Base-by-base conservation (phyloP, 1,140 invertebrate genomes). In the Phenacoccus solenopsis region DNA sequence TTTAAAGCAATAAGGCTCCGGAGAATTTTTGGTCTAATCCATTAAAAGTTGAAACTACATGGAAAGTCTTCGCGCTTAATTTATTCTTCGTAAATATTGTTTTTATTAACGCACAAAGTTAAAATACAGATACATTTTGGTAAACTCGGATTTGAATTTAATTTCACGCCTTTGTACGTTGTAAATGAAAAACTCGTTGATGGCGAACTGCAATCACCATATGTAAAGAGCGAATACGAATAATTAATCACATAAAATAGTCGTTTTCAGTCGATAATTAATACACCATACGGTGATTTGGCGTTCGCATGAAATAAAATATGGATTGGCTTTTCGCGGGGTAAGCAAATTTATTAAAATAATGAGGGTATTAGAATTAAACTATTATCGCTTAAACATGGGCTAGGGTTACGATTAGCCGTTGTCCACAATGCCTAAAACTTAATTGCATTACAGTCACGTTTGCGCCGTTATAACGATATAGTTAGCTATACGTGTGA, bases 381-480 rank as follows among this genome's bases (percentile, higher is more conserved):
- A 25, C 25, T 24, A 27, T 64, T 64, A 64, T 64, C 25, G 59
- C 59, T 20, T 64, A 16, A 64, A 27, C 22, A 25, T 64, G 59
- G n/a, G n/a, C n/a, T 24, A 64, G 59, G 16, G 22, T 10, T 64
- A 64, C 59, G 25, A 64, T 64, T 64, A 64, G 59, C 25, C 59
- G 9, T 22, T 22, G 59, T 64, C 59, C 21, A 64, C 59, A 24
- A 10, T 64, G 21, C 22, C 22, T 16, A 64, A 27, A 64, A 24
- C 59, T 64, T 64, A 64, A 64, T 64, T 64, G 59, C 59, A 27
- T 64, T 64, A 64, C 3, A 64, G 59, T 64, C 59, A 64, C 59
- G 59, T 64, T 64, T 24, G 9, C 22, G 22, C 59, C 59, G 25
- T 64, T 64, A 64, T 64, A 25, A 64, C 59, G 59, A 64, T 64